Percentiles rank a stretch among this genome's conserved stretches.
Conservation (phyloP, 2,113 vertebrate genomes). For the Arvicanthis niloticus region DNA sequence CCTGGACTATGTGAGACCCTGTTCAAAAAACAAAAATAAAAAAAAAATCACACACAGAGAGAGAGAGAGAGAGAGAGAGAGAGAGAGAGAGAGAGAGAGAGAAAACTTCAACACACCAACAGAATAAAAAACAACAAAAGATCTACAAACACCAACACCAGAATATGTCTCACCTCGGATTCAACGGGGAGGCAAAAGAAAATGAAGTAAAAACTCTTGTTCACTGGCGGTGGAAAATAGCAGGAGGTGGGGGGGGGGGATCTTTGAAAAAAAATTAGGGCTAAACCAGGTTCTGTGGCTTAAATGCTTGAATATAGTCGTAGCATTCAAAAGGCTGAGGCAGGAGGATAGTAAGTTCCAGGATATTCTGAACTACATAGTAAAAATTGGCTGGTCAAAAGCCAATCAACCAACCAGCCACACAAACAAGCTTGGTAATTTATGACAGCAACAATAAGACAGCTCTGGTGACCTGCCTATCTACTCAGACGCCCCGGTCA, state of each 20-base stretch:
- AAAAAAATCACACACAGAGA: no score
- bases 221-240: not conserved
- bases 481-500: not conserved
- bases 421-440: not conserved
- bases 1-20: not conserved
- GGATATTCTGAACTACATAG: not conserved
- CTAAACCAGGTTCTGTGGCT: not conserved
- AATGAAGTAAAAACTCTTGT: not conserved
- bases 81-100: not conserved
- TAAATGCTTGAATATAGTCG: not conserved
- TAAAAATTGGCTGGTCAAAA: not conserved
- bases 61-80: not conserved
- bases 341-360: not conserved
- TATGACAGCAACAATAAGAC: not conserved
- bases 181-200: not conserved
- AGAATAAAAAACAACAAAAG: not conserved
- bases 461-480: no score
- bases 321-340: not conserved
- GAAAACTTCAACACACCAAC: not conserved
- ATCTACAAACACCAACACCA: not conserved
- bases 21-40: not conserved
- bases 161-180: not conserved
- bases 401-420: not conserved
- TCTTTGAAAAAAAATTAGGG: not conserved
- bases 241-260: not conserved